Evolutionary conservation across 2,797 vertebrate species (phyloP), one percentile per base, ranked within the genome.

Genomic region (Monodelphis domestica): DNA sequence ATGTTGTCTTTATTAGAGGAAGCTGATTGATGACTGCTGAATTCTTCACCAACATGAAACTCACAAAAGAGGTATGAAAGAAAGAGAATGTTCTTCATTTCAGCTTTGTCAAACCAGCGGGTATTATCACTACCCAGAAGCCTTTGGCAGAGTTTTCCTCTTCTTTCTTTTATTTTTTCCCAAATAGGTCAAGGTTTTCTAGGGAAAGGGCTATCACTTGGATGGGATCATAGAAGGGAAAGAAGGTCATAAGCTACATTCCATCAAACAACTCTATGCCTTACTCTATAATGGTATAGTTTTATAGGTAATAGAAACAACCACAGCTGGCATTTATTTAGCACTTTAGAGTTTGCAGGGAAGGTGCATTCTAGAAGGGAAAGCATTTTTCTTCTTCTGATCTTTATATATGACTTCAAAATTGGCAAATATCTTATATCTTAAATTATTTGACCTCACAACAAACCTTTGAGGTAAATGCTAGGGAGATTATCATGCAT

Each of bases 61-160:
- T 87, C 2, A 9, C 87, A 90, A 95, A 92, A 54, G 55, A 55
- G 93, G 94, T 96, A 87, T 90, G 90, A 96, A 95, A 95, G 96
- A 93, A 92, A 94, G 93, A 89, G 92, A 88, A 3, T 53, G 84
- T 96, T 91, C 56, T 53, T 57, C 94, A 4, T 50, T 53, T 0
- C 7, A 55, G 91, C 38, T 28, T 12, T 52, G 33, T 91, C 55
- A 96, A 96, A 97, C 95, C 89, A 91, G 84, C 94, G 97, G 94
- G 87, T 97, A 88, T 93, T 96, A 52, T 94, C 95, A 94, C 91
- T 89, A 96, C 96, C 92, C 56, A 56, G 96, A 97, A 53, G 63
- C 53, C 87, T 94, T 33, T 90, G 95, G 95, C 89, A 29, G 10
- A 45, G 50, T 93, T 97, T 95, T 93, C 94, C 91, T 96, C 63